A percentile compares a stretch with the other conserved stretches of the same genome.
phyloP scores from a whole-genome alignment of 2,888 invertebrate genomes.

The Meta bourneti region DNA sequence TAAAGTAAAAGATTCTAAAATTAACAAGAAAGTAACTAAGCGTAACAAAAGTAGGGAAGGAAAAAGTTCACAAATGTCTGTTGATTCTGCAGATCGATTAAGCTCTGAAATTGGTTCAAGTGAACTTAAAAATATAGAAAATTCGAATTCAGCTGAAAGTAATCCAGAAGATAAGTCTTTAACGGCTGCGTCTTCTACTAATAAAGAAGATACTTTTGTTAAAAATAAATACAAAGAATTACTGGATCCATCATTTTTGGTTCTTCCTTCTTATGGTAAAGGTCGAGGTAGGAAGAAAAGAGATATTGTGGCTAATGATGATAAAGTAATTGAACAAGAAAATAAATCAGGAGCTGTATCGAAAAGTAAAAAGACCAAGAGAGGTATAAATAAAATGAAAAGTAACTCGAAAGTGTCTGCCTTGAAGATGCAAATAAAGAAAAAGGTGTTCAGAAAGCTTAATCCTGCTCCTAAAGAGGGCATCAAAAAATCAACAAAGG shows the following conservation, averaged over 20 bases:
- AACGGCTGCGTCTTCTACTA: not conserved
- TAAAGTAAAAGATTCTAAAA: too few relatives aligned
- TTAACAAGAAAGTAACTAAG: too few relatives aligned
- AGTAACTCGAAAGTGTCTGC: not conserved
- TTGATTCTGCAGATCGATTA: too few relatives aligned
- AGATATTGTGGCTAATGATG: not conserved
- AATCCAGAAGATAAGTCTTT: not conserved
- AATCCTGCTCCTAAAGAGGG: not conserved
- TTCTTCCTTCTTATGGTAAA: slow-evolving; percentile 32
- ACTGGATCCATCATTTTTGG: slow-evolving; percentile 14
- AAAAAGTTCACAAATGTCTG: too few relatives aligned
- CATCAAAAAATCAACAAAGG: not conserved
- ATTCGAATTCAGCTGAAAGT: too few relatives aligned
- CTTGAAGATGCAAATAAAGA: not conserved
- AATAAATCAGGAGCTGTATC: too few relatives aligned
- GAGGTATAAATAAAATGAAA: not conserved
- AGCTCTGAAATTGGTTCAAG: too few relatives aligned
- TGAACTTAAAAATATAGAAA: too few relatives aligned
- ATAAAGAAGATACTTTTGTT: not conserved
- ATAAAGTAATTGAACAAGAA: not conserved
- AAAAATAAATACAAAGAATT: slow-evolving; percentile 22
- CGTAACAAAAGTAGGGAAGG: too few relatives aligned
- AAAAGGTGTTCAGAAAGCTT: not conserved
- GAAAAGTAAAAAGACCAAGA: not conserved
- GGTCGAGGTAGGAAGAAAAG: slow-evolving; percentile 54